Base-by-base conservation (phyloP, 2,888 invertebrate species). In the Odontomyia ornata region DNA sequence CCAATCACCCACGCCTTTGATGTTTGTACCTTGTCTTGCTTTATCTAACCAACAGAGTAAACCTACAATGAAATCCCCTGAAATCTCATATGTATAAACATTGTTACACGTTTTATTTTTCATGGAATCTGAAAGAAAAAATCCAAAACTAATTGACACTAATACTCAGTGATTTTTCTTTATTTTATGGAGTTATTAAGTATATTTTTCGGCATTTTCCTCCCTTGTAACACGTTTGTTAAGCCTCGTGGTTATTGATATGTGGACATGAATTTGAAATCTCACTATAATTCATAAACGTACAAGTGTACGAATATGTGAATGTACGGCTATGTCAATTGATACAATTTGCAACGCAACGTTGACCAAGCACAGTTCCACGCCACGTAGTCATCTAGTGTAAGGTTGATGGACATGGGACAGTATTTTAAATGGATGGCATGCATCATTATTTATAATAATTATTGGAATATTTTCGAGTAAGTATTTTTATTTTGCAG, bases 341-440 rank as follows among this genome's bases (percentile, higher is more conserved):
- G 73, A 27, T 18, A 28, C 60, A 73, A 73, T 73, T 73, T 73
- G 60, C 62, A 18, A 75, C 75, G 75, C 75, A 77, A 60, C 73
- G 57, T 57, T 36, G 60, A 30, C 43, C 73, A 73, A 57, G 73
- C 73, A 73, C 57, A 73, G 57, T 73, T 73, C 73, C 73, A 73
- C 15, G 30, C 64, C 64, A 64, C 64, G 64, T 27, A 60, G 13
- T 11, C 60, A 60, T 64, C n/a, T n/a, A n/a, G 15, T 64, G 28
- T n/a, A n/a, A 30, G 15, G 1, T 30, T 13, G 64, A 28, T 28
- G 30, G 11, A 60, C 25, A 23, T 60, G 5, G 64, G 64, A 64
- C 64, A 64, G 28, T 64, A 9, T 36, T 36, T 3, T 36, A 9
- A 9, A 36, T 23, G n/a, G 27, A 27, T 28, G 28, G 28, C 25